Base-by-base conservation (phyloP, 2,113 vertebrate genomes). In the Ardeotis arabs region DNA sequence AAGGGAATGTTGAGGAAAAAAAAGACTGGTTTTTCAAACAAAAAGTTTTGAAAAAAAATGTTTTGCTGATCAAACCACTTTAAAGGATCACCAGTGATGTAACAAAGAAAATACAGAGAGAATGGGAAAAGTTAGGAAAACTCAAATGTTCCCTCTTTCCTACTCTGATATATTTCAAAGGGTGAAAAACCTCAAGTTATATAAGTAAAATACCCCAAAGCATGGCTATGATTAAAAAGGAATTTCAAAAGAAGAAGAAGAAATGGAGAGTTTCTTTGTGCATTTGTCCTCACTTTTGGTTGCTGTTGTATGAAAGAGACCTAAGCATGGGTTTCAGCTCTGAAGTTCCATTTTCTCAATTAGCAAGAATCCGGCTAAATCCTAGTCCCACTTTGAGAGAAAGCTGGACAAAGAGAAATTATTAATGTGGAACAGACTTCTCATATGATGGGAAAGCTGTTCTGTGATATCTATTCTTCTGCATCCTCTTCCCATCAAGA, bases 21-120 rank as follows among this genome's bases (percentile, higher is more conserved):
- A 80, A 87, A 39, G 33, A 7, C 21, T 12, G 11, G 18, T 74
- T 94, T 86, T 91, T 72, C 24, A 70, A 94, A 87, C 45, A 66
- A 41, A 89, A 89, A 13, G 4, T 58, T 93, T 85, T 58, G 37
- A 91, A 63, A 76, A 7, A 72, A 14, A 19, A 64, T 8, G 22
- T 76, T 96, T 74, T 85, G 45, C 58, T 77, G 55, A 84, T 70
- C 20, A 95, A 94, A 93, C 74, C 87, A 90, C 94, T 95, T 95
- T 68, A 72, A 75, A 96, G 91, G 74, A 87, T 56, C 60, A 47
- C 20, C 37, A 67, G 52, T 60, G 39, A 84, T 31, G 17, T 72
- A 92, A 95, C 69, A 72, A 87, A 94, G 56, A 92, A 92, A 97
- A 84, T 63, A 95, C 41, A 73, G 50, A 78, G 53, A 68, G 47